These are phyloP conservation scores for Cebus imitator DNA, from an alignment of 2,113 vertebrate species.

Conservation along the genomic window DNA sequence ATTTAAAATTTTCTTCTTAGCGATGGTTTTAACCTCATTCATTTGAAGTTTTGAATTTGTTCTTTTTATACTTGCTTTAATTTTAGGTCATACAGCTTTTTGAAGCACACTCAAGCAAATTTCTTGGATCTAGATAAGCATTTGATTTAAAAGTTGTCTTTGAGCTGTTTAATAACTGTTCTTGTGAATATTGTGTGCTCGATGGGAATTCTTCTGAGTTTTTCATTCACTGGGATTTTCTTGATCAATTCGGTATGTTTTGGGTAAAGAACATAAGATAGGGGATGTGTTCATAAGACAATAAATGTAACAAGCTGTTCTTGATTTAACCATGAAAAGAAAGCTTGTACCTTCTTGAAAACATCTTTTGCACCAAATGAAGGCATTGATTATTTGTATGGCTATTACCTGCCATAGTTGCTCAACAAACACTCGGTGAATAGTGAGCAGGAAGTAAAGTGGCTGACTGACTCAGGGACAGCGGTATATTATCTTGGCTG, in stretches of 20 bases:
- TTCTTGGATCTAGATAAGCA: background rate
- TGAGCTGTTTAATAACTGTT: background rate
- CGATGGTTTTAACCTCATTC: background rate
- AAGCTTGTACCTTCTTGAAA: background rate
- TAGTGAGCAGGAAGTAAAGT: background rate
- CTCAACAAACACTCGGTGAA: background rate
- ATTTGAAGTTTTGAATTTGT: background rate
- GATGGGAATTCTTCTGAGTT: background rate
- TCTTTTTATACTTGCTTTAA: background rate
- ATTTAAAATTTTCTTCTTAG: background rate
- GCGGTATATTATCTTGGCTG: rapidly evolving
- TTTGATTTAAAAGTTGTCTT: background rate
- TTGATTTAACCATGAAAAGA: background rate
- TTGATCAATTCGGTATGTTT: background rate
- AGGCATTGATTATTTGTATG: background rate
- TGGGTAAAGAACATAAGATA: background rate
- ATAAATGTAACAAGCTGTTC: background rate
- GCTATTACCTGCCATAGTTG: background rate
- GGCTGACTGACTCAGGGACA: rapidly evolving
- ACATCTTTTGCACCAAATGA: background rate
- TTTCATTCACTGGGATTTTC: background rate
- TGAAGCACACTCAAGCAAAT: background rate
- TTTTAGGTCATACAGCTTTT: background rate
- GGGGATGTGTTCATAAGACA: background rate
- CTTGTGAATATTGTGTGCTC: background rate